These are phyloP conservation scores for Colistium nudipinnis DNA, from an alignment of 2,113 vertebrate genomes.

Conservation along the genomic window DNA sequence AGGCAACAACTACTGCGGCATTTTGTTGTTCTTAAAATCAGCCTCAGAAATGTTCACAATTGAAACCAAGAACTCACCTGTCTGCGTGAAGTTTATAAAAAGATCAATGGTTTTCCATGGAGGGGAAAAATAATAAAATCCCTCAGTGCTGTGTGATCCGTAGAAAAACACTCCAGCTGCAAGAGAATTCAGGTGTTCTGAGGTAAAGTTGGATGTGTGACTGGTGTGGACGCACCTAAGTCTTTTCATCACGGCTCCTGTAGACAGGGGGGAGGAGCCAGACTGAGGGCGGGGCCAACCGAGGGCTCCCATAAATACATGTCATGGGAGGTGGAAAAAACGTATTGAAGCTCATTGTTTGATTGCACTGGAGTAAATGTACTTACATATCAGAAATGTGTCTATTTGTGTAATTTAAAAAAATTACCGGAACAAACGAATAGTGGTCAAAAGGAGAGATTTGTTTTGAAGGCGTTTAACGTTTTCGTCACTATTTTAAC, in stretches of 20 bases:
- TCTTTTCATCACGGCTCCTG: conserved; percentile 8
- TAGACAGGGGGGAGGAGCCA: neutral
- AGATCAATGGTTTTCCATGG: neutral
- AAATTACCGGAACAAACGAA: too few species aligned
- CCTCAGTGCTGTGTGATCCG: neutral
- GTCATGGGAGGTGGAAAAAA: too few species aligned
- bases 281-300: conserved; percentile 1
- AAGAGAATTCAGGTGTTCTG: too few species aligned
- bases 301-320: neutral
- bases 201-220: too few species aligned
- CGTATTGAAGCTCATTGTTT: too few species aligned
- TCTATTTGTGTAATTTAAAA: too few species aligned
- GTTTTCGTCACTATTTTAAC: too few species aligned
- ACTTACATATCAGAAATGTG: too few species aligned
- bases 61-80: conserved; percentile 44
- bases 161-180: too few species aligned
- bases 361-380: too few species aligned
- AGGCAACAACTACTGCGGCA: neutral
- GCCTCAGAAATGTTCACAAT: neutral
- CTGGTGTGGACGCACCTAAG: conserved; percentile 22
- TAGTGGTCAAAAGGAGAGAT: too few species aligned
- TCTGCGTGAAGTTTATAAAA: neutral
- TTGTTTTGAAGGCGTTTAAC: too few species aligned
- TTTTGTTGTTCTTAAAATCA: neutral
- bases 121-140: neutral